Conservation (phyloP, 2,797 vertebrate genomes). For the Eremophila alpestris region DNA sequence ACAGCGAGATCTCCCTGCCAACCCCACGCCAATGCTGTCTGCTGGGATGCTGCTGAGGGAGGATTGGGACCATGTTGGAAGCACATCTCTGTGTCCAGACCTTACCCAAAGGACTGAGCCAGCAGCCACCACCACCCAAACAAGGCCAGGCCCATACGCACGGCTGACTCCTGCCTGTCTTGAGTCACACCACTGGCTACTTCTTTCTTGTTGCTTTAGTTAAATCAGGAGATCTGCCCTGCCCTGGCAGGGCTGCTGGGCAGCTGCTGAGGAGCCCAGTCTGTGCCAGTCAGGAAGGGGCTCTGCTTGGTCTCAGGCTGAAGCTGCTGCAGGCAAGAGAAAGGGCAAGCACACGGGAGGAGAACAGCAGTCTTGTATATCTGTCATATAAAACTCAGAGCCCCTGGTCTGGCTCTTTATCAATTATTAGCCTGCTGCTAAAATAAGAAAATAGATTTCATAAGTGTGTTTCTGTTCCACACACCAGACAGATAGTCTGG, state of each 20-base stretch:
- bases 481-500: slow-evolving; percentile 60
- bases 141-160: not conserved
- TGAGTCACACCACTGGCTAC: not conserved
- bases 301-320: not conserved
- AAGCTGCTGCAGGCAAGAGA: not conserved
- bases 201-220: not conserved
- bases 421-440: slow-evolving; percentile 47
- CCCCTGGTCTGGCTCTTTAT: slow-evolving; percentile 25
- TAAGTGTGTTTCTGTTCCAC: slow-evolving; percentile 34
- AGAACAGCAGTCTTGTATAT: slow-evolving; percentile 10
- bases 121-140: not conserved
- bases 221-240: not conserved
- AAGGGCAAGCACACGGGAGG: not conserved
- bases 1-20: accelerated
- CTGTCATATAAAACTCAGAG: slow-evolving; percentile 36
- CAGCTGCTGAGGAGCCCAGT: not conserved
- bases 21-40: accelerated
- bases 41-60: not conserved
- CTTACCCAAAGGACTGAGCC: not conserved
- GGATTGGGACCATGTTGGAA: not conserved
- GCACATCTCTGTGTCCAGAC: not conserved
- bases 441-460: slow-evolving; percentile 48
- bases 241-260: not conserved
- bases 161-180: not conserved
- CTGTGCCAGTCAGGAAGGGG: not conserved